These are phyloP conservation scores for Staurois parvus DNA, from an alignment of 2,797 vertebrate genomes.

Conservation along the genomic window DNA sequence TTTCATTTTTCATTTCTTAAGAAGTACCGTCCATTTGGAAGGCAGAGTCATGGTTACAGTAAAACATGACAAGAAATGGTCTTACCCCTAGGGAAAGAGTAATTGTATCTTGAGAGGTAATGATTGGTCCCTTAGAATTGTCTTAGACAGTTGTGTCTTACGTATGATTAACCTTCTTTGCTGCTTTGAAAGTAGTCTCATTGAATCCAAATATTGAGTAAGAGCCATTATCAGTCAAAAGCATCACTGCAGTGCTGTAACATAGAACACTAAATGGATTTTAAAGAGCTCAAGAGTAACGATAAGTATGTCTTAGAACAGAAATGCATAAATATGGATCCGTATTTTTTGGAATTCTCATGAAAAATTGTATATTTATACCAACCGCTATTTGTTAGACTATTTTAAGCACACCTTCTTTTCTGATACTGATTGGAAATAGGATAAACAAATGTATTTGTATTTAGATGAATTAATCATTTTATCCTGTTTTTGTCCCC, in stretches of 20 bases:
- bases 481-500: too few species aligned
- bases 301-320: not conserved
- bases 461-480: too few species aligned
- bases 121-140: slow-evolving; percentile 8
- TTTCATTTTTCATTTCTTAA: slow-evolving; percentile 2
- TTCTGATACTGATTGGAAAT: too few species aligned
- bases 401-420: not conserved
- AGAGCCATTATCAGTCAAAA: slow-evolving; percentile 29
- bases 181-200: slow-evolving; percentile 13
- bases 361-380: not conserved
- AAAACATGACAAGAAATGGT: not conserved
- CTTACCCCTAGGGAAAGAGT: slow-evolving; percentile 15
- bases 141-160: slow-evolving; percentile 37
- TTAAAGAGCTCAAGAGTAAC: not conserved
- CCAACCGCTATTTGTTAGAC: not conserved
- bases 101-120: slow-evolving; percentile 26
- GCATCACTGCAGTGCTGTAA: slow-evolving; percentile 6
- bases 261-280: slow-evolving; percentile 6
- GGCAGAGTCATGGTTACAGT: slow-evolving; percentile 27
- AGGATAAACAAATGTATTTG: too few species aligned
- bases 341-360: not conserved
- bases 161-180: slow-evolving; percentile 33
- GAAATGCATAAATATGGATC: not conserved
- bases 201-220: slow-evolving; percentile 2
- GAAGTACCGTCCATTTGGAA: slow-evolving; percentile 18